Base-by-base conservation (phyloP, 2,888 invertebrate genomes). In the Amiota minor region DNA sequence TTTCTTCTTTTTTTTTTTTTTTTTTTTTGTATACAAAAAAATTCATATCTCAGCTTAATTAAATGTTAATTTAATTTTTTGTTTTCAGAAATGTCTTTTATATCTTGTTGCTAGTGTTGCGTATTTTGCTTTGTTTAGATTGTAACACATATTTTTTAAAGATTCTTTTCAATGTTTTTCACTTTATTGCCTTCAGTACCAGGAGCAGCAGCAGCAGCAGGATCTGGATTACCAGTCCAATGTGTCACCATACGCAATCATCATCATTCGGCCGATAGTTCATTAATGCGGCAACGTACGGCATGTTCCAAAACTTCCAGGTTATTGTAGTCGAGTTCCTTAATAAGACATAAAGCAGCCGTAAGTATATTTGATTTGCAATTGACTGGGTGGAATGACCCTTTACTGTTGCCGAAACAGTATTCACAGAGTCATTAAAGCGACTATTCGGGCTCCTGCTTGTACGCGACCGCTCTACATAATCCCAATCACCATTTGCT, bases 281-380 rank as follows among this genome's bases (percentile, higher is more conserved):
- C 97, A 88, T 97, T 96, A 93, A 97, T 96, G 80, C 97, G 92
- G 90, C 96, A 96, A 80, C 96, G 93, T 81, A 97, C 96, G 4
- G 97, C 96, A 93, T 96, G 96, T 85, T 97, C 96, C 1, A 96
- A 95, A 18, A 97, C 97, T 90, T 97, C 97, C 68, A 97, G 90
- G 84, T 96, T 96, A 16, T 95, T 95, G 89, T 96, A 96, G 90
- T 97, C 97, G 79, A 97, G 90, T 88, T 97, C 97, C 88, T 97
- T 97, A 68, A 97, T 95, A 76, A 97, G 92, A 85, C 97, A 96
- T 79, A 97, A 91, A 62, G 97, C 95, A 14, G 97, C 97, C 9
- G 97, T 96, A 67, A 97, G 89, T 80, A 97, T 93, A 90, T 97
- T 97, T 62, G 97, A 96, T 86, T 95, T 96, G 89, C 95, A 91